A percentile compares a stretch with the other conserved stretches of the same genome.
phyloP scores from a whole-genome alignment of 1,140 invertebrate species.

The Anoplolepis gracilipes region DNA sequence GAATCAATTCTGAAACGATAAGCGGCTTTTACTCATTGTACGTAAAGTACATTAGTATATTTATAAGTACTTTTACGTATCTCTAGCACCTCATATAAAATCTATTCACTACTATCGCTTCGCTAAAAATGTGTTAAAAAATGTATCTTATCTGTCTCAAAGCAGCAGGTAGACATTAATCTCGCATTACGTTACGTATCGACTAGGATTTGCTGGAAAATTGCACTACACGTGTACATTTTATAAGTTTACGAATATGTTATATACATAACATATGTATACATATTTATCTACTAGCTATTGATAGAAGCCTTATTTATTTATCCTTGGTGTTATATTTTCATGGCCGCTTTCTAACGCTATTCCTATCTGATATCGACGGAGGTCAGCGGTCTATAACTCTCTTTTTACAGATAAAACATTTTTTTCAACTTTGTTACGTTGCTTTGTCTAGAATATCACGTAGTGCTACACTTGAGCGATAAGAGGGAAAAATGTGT shows the following conservation, averaged over 20 bases:
- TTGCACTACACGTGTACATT: slow-evolving; percentile 44
- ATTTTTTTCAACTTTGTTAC: slow-evolving; percentile 7
- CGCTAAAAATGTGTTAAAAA: not conserved
- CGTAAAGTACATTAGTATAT: slow-evolving; percentile 25
- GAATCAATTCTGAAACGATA: slow-evolving; percentile 9
- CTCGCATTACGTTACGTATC: slow-evolving; percentile 32
- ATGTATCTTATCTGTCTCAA: slow-evolving; percentile 33
- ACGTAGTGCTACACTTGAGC: slow-evolving; percentile 46
- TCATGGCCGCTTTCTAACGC: slow-evolving; percentile 45
- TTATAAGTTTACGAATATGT: slow-evolving; percentile 22
- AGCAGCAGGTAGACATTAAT: slow-evolving; percentile 9
- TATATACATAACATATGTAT: not conserved
- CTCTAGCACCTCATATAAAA: not conserved
- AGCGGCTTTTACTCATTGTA: slow-evolving; percentile 20
- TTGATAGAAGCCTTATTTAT: slow-evolving; percentile 54
- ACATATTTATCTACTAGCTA: slow-evolving; percentile 28
- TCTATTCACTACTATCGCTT: slow-evolving; percentile 20
- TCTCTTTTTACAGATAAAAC: slow-evolving; percentile 36
- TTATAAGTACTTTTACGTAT: slow-evolving; percentile 31
- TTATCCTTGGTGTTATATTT: slow-evolving; percentile 46
- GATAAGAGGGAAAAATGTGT: slow-evolving; percentile 55
- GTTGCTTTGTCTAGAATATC: slow-evolving; percentile 38
- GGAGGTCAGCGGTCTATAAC: slow-evolving; percentile 11
- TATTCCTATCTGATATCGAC: slow-evolving; percentile 12
- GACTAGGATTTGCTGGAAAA: slow-evolving; percentile 22